Conservation (phyloP, 2,797 vertebrate genomes). For the Epinephelus coioides region DNA sequence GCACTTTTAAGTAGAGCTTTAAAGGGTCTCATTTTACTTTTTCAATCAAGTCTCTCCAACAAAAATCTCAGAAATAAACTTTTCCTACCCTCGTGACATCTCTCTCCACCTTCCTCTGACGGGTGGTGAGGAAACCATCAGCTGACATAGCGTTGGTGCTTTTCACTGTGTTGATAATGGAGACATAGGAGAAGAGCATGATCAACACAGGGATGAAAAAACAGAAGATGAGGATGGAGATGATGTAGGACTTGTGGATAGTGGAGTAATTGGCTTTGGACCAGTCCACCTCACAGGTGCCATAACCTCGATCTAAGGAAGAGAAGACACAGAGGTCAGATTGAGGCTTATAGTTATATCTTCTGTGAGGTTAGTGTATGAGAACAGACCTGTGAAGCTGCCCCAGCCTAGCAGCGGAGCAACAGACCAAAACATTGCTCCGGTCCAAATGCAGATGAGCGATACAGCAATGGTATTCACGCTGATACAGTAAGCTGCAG, state of each 20-base stretch:
- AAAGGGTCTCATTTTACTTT: slow-evolving; percentile 33
- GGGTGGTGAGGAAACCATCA: slow-evolving; percentile 83
- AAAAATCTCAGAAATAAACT: slow-evolving; percentile 17
- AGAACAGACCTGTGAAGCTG: slow-evolving; percentile 90
- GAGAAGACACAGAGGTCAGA: slow-evolving; percentile 21
- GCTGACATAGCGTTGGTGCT: slow-evolving; percentile 87
- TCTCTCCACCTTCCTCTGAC: slow-evolving; percentile 89
- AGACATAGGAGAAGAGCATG: slow-evolving; percentile 89
- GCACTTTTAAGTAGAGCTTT: slow-evolving; percentile 33
- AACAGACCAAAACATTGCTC: slow-evolving; percentile 91
- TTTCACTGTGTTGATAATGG: slow-evolving; percentile 92
- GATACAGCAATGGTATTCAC: slow-evolving; percentile 85
- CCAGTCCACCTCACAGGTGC: slow-evolving; percentile 94
- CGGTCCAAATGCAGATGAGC: slow-evolving; percentile 90
- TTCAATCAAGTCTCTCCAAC: slow-evolving; percentile 22
- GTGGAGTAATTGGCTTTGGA: slow-evolving; percentile 93
- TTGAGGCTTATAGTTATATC: not conserved
- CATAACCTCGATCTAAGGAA: slow-evolving; percentile 88
- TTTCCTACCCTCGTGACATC: slow-evolving; percentile 86
- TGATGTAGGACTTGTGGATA: slow-evolving; percentile 91
- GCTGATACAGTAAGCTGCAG: slow-evolving; percentile 89
- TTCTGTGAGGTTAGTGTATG: not conserved
- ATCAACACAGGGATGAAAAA: slow-evolving; percentile 89
- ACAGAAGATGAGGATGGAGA: slow-evolving; percentile 91
- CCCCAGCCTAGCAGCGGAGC: slow-evolving; percentile 93